These are phyloP conservation scores for Onychomys leucogaster DNA, from an alignment of 2,797 vertebrate species.

Conservation along the genomic window DNA sequence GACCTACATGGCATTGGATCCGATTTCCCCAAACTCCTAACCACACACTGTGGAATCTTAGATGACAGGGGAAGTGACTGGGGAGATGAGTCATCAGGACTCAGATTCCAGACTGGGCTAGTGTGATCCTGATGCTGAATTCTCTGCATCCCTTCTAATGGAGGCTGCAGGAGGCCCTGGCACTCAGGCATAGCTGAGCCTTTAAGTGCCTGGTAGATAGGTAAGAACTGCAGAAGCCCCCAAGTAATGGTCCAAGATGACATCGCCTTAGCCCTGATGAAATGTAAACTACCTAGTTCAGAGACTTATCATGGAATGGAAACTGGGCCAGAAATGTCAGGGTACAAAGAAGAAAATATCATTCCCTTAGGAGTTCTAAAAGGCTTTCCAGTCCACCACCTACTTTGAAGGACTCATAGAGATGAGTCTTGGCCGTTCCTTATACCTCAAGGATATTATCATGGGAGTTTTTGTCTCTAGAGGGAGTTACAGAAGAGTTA, in stretches of 20 bases:
- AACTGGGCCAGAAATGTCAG: background rate
- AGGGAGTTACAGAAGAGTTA: background rate
- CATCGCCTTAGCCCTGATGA: background rate
- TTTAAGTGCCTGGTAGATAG: too few species aligned
- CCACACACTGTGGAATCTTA: background rate
- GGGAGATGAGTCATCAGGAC: background rate
- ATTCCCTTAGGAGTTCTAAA: background rate
- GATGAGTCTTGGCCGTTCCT: background rate
- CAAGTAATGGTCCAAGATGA: background rate
- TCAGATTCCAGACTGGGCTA: background rate
- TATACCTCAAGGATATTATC: background rate
- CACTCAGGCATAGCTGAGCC: background rate
- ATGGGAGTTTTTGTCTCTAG: background rate
- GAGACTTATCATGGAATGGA: background rate
- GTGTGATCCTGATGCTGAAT: background rate
- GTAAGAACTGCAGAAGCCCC: background rate
- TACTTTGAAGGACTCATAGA: background rate
- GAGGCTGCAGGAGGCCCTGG: background rate
- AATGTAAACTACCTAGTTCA: background rate
- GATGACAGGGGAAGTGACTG: background rate
- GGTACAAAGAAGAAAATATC: background rate
- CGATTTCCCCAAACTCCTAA: conserved; percentile 5
- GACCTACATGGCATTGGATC: background rate
- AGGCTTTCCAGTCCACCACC: background rate
- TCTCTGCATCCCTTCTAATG: background rate